Conservation (phyloP, 2,797 vertebrate genomes). For the Xenops minutus region DNA sequence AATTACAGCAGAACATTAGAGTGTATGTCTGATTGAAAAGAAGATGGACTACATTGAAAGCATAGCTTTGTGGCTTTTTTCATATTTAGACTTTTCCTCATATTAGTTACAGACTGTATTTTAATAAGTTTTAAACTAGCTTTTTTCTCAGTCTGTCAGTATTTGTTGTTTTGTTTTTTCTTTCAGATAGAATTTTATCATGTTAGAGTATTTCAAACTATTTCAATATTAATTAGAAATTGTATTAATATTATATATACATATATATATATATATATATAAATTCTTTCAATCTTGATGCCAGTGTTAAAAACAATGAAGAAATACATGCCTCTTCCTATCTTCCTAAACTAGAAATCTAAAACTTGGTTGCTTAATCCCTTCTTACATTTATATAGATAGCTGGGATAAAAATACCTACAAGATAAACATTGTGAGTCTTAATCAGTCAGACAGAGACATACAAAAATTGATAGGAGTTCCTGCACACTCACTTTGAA, state of each 20-base stretch:
- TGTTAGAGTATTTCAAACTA: not conserved
- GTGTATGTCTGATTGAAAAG: not conserved
- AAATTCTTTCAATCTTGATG: not conserved
- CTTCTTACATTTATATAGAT: not conserved
- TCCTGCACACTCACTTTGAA: not conserved
- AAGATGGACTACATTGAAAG: not conserved
- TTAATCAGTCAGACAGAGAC: not conserved
- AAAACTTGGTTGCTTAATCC: not conserved
- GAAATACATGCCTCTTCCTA: not conserved
- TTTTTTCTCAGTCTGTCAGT: not conserved
- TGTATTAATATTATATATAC: not conserved
- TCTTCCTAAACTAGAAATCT: not conserved
- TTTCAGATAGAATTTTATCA: not conserved
- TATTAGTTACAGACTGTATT: not conserved
- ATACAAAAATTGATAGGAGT: not conserved
- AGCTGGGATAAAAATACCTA: not conserved
- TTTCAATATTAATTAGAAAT: not conserved
- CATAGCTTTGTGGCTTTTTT: fast-evolving
- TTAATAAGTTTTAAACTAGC: not conserved
- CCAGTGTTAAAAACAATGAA: not conserved
- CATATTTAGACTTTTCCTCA: not conserved
- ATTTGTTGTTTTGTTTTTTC: not conserved
- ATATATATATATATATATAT: too few species aligned
- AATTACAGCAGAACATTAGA: not conserved
- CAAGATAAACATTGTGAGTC: not conserved